phyloP scores from a whole-genome alignment of 2,888 invertebrate genomes.

The Nebria salina region DNA sequence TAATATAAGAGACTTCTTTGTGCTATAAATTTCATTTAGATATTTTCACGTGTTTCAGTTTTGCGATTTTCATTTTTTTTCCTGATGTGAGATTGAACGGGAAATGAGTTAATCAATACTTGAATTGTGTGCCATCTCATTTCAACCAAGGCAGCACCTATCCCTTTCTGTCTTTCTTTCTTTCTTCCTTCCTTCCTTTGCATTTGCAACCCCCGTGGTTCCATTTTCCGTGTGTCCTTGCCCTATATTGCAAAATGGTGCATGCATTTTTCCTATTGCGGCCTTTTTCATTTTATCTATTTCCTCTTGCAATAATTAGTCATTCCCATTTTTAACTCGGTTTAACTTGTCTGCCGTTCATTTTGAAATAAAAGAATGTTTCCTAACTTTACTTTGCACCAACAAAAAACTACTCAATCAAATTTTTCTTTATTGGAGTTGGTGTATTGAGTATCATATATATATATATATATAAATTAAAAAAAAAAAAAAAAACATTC shows the following conservation, averaged over 20 bases:
- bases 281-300: conserved; percentile 22
- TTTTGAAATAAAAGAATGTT: not conserved
- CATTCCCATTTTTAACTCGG: not conserved
- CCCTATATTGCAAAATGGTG: conserved; percentile 62
- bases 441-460: no score
- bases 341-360: not conserved
- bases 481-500: no score
- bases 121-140: conserved; percentile 43
- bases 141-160: conserved; percentile 41
- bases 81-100: conserved; percentile 26
- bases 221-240: conserved; percentile 58
- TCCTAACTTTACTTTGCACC: not conserved
- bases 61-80: not conserved
- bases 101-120: conserved; percentile 47
- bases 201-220: conserved; percentile 45
- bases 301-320: conserved; percentile 8
- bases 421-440: no score
- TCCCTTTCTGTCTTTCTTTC: conserved; percentile 31
- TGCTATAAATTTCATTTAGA: conserved; percentile 23
- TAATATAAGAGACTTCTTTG: conserved; percentile 28
- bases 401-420: not conserved
- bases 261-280: conserved; percentile 56
- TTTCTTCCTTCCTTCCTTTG: not conserved
- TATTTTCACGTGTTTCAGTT: conserved; percentile 29
- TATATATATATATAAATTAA: no score